Conservation (phyloP, 2,113 vertebrate species). For the Platichthys flesus region DNA sequence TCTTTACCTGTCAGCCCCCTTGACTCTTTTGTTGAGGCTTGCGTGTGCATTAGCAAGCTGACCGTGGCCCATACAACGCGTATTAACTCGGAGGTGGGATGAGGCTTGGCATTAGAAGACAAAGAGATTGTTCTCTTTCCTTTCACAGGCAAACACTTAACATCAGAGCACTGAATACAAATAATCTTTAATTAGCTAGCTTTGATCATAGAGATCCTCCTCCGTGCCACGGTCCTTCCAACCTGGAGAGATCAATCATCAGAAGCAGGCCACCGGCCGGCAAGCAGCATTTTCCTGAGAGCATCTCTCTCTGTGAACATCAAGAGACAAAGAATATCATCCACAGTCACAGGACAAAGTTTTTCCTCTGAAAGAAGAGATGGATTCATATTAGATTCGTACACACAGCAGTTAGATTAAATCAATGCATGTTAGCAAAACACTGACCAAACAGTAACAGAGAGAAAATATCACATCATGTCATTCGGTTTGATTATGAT, state of each 20-base stretch:
- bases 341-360: slow-evolving; percentile 56
- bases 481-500: neutral
- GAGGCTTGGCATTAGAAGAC: slow-evolving; percentile 59
- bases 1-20: slow-evolving; percentile 9
- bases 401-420: slow-evolving; percentile 6
- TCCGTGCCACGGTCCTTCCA: slow-evolving; percentile 51
- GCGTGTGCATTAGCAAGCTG: slow-evolving; percentile 32
- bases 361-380: slow-evolving; percentile 57
- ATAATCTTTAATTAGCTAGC: slow-evolving; percentile 78
- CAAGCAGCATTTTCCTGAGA: slow-evolving; percentile 71
- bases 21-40: slow-evolving; percentile 9
- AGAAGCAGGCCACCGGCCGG: slow-evolving; percentile 57
- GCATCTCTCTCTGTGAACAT: slow-evolving; percentile 70
- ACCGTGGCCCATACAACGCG: slow-evolving; percentile 26
- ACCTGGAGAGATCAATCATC: slow-evolving; percentile 73
- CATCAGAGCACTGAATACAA: slow-evolving; percentile 80
- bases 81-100: slow-evolving; percentile 59
- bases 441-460: neutral
- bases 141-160: slow-evolving; percentile 80
- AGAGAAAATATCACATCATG: neutral
- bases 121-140: slow-evolving; percentile 74
- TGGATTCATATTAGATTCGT: slow-evolving; percentile 29
- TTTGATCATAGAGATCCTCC: slow-evolving; percentile 78
- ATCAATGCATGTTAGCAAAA: slow-evolving; percentile 19
- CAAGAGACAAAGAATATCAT: slow-evolving; percentile 52